Conservation (phyloP, 2,888 invertebrate species). For the Hymenopus coronatus region DNA sequence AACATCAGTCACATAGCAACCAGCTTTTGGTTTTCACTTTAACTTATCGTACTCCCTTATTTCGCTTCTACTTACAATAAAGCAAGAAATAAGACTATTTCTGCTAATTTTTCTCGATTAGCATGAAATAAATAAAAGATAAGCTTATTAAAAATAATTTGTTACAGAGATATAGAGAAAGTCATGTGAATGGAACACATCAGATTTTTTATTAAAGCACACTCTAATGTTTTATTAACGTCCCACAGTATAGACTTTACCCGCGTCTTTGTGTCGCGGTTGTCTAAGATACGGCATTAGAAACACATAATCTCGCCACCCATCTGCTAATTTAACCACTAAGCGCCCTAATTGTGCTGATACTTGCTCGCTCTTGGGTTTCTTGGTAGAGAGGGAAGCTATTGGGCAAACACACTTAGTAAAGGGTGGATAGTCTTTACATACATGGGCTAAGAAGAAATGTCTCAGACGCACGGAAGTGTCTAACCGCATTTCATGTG, state of each 20-base stretch:
- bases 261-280: not conserved
- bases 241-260: not conserved
- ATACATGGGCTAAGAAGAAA: not conserved
- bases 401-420: not conserved
- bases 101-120: too few relatives aligned
- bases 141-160: too few relatives aligned
- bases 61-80: too few relatives aligned
- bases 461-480: fast-evolving
- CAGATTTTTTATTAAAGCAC: not conserved
- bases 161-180: too few relatives aligned
- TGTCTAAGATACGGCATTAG: not conserved
- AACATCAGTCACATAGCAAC: too few relatives aligned
- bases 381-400: not conserved
- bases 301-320: not conserved
- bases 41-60: too few relatives aligned
- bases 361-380: not conserved
- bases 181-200: too few relatives aligned
- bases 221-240: not conserved
- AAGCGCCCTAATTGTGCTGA: not conserved
- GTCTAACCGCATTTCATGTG: not conserved
- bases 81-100: too few relatives aligned
- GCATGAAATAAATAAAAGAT: too few relatives aligned
- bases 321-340: not conserved
- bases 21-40: too few relatives aligned
- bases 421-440: not conserved